Evolutionary conservation across 2,797 vertebrate genomes (phyloP).

Genomic region (Mus minutoides): DNA sequence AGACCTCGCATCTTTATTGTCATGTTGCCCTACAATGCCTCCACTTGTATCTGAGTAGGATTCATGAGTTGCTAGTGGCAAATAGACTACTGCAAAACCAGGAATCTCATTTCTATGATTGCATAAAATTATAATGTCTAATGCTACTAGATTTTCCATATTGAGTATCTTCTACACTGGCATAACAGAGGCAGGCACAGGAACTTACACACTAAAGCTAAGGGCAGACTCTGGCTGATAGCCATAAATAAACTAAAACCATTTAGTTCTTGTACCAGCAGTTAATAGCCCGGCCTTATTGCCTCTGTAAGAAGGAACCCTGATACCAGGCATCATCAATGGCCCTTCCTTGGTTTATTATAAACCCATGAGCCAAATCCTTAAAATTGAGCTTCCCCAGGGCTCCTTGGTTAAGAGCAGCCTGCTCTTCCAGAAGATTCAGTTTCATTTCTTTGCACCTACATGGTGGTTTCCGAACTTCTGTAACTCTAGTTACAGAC

Average conservation of each 20-base stretch:
- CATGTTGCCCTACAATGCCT: neutral
- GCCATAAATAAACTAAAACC: neutral
- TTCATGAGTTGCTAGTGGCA: neutral
- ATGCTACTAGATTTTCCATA: neutral
- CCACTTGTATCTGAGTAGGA: neutral
- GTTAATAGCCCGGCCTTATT: neutral
- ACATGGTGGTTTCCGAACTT: too few species aligned
- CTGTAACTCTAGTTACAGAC: neutral
- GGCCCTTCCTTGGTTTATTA: neutral
- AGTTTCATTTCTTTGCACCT: neutral
- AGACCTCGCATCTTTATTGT: rapidly evolving
- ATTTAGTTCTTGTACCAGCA: neutral
- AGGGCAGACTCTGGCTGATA: neutral
- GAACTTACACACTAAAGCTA: neutral
- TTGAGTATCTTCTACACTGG: neutral
- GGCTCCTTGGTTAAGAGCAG: neutral
- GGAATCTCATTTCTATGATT: neutral
- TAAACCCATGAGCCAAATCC: neutral
- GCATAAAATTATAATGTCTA: neutral
- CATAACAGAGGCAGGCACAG: neutral
- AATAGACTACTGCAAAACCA: neutral
- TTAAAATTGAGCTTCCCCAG: neutral
- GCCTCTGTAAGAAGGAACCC: neutral
- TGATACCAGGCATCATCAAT: neutral
- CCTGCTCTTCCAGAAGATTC: neutral